Base-by-base conservation (phyloP, 1,140 invertebrate species). In the Diorhabda sublineata region DNA sequence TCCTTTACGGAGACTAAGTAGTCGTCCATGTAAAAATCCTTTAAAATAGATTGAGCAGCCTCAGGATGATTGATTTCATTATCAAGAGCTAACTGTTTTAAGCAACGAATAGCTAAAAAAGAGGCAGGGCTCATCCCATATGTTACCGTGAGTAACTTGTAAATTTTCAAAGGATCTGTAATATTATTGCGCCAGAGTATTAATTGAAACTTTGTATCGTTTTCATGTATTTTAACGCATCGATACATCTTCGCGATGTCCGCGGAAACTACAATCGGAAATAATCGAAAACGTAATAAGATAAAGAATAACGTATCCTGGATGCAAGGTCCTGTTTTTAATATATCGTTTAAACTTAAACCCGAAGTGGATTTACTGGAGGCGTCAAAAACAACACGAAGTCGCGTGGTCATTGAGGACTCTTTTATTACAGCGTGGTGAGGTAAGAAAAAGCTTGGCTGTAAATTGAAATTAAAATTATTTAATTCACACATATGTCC, bases 11-110 rank as follows among this genome's bases (percentile, higher is more conserved):
- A 82, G n/a, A 77, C 74, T 8, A 84, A 62, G 3, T 82, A 44
- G 70, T 85, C 82, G 63, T 85, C 83, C 2, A 84, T 78, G 71
- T 84, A 85, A 71, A 82, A 82, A 73, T 82, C 78, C 26, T 69
- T 66, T 57, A 61, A 5, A 4, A 81, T 73, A 42, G 73, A 69
- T 69, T 74, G 67, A n/a, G 73, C 64, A 47, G 73, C 77, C 8
- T 58, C n/a, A 45, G 81, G 76, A 76, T 70, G 79, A 1, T 4
- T 42, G 52, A 70, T 67, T 75, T 70, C 64, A 80, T 79, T 58
- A 42, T 67, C 2, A 73, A 76, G 3, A 78, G 66, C 75, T 78
- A 77, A 41, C 77, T 72, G n/a, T 77, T 64, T 62, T 44, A 74
- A 67, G 61, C 69, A 74, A 45, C 78, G 65, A 5, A 73, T 81